Conservation (phyloP, 2,888 invertebrate genomes). For the Metopia argyrocephala region DNA sequence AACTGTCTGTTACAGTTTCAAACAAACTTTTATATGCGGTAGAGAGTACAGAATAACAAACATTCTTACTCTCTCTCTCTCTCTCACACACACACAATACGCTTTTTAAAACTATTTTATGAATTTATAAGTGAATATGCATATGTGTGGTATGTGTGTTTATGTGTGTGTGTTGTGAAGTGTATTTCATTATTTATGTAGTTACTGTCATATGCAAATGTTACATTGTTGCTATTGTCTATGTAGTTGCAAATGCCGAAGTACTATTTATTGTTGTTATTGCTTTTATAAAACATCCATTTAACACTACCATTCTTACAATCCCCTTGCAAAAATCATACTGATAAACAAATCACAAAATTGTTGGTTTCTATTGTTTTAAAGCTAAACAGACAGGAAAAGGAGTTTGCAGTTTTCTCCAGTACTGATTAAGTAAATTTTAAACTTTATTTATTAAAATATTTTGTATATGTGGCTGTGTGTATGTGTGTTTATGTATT, state of each 20-base stretch:
- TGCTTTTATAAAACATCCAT: neutral
- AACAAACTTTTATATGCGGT: too few relatives aligned
- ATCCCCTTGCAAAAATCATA: too few relatives aligned
- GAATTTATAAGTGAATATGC: neutral
- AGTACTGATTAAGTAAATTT: too few relatives aligned
- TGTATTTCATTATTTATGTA: slow-evolving; percentile 37
- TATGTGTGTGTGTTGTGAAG: neutral
- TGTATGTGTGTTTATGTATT: neutral
- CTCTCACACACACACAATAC: too few relatives aligned
- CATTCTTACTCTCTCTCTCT: neutral
- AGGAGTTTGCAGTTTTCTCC: too few relatives aligned
- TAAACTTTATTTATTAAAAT: too few relatives aligned
- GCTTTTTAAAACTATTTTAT: too few relatives aligned
- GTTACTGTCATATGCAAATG: slow-evolving; percentile 39
- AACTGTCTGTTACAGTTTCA: too few relatives aligned
- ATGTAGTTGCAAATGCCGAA: neutral
- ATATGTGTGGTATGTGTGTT: neutral
- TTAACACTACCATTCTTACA: too few relatives aligned
- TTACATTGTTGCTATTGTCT: slow-evolving; percentile 5
- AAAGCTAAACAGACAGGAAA: neutral
- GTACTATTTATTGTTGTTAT: neutral
- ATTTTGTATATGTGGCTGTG: neutral
- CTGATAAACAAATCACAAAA: neutral
- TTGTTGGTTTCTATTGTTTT: neutral
- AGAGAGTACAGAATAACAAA: too few relatives aligned